A percentile compares a stretch with the other conserved stretches of the same genome.
These are phyloP conservation scores for Mormyrus proboscirostris DNA, from an alignment of 2,797 vertebrate genomes.

Conservation along the genomic window DNA sequence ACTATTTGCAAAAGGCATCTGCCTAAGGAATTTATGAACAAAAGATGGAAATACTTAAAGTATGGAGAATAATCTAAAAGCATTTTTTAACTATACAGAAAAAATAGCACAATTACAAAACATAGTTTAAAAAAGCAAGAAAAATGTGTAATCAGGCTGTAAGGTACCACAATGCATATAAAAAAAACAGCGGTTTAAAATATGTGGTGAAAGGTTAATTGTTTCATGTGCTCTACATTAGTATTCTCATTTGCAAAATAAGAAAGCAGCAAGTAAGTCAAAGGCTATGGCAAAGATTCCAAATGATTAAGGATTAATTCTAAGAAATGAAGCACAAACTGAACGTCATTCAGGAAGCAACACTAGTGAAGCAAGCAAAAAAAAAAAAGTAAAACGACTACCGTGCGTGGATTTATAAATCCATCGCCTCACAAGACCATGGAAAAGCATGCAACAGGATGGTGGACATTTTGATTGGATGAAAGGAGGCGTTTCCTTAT, in stretches of 20 bases:
- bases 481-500: not conserved
- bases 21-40: not conserved
- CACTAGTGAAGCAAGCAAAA: not conserved
- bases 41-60: not conserved
- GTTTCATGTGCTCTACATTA: conserved; percentile 40
- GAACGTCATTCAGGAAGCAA: conserved; percentile 7
- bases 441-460: conserved; percentile 6
- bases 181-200: conserved; percentile 17
- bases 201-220: conserved; percentile 35
- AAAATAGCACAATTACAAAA: not conserved
- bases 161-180: conserved; percentile 14
- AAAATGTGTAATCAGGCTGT: conserved; percentile 37
- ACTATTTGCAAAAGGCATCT: not conserved
- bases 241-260: conserved; percentile 44
- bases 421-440: conserved; percentile 14
- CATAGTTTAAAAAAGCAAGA: conserved; percentile 25
- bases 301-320: conserved; percentile 20
- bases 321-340: conserved; percentile 16
- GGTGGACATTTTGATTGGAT: not conserved
- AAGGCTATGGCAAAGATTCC: conserved; percentile 49
- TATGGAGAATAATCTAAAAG: not conserved
- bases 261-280: conserved; percentile 53
- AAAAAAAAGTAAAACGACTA: conserved; percentile 42
- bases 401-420: conserved; percentile 64
- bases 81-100: not conserved